Evolutionary conservation across 1,140 invertebrate species (phyloP), one percentile per base, ranked within the genome.

Genomic region (Diabrotica virgifera): DNA sequence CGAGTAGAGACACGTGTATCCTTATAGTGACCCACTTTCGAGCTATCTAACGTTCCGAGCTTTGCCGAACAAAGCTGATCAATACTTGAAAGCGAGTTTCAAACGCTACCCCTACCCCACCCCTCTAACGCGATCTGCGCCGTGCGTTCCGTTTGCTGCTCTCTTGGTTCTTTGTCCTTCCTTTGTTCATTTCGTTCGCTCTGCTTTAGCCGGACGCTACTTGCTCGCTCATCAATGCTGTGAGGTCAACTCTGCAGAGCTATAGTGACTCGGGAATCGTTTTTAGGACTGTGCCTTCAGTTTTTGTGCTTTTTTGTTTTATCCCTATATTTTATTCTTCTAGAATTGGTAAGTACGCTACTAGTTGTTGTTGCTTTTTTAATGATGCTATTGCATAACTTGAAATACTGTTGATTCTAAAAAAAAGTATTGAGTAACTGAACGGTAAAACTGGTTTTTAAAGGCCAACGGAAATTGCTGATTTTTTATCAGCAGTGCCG

Each of bases 81-180:
- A 72, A 72, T 72, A 72, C 71, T 69, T 72, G 71, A 72, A 72
- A 71, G 71, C 71, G 67, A 69, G 69, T 62, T 66, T 70, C 64
- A 54, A 54, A 13, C 52, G 8, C 8, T 12, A 8, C 60, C 60
- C 37, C 51, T 55, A 50, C 63, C 60, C 53, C 55, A n/a, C n/a
- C 58, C 67, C 52, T 37, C 35, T 40, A 35, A 61, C 14, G 24
- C 24, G 12, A 56, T 50, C 52, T 40, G 14, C 13, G 54, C 38
- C 12, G 13, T 38, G 53, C 52, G 10, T 24, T 52, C 46, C 40
- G 35, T 54, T 54, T 24, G 36, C 12, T 12, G 35, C 13, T 62
- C 24, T 11, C 35, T 12, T 53, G 11, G 53, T 24, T 68, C 60
- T 62, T 65, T 66, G 58, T 59, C 35, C 38, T 54, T 54, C 24